Conservation (phyloP, 2,888 invertebrate species). For the Prostheceraeus crozeri region DNA sequence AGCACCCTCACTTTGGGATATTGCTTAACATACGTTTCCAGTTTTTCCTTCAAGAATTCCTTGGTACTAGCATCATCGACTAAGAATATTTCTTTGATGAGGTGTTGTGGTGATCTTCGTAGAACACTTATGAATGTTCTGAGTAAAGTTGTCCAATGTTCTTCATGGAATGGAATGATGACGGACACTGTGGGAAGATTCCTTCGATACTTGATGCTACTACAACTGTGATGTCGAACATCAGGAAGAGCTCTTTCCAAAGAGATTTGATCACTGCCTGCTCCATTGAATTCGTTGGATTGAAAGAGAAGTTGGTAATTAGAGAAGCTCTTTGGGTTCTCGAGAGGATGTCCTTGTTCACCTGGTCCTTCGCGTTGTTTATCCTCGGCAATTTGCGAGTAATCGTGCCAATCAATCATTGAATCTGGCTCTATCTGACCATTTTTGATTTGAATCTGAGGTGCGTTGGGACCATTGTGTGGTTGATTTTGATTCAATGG, state of each 20-base stretch:
- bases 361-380: constrained; percentile 48
- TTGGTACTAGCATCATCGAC: constrained; percentile 64
- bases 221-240: constrained; percentile 63
- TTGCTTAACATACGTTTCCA: constrained; percentile 68
- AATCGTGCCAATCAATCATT: constrained; percentile 32
- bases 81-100: constrained; percentile 75
- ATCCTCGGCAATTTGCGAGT: background rate
- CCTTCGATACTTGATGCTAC: constrained; percentile 64
- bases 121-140: constrained; percentile 72
- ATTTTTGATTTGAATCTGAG: no score
- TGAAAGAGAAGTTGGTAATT: no score
- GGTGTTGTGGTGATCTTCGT: constrained; percentile 69
- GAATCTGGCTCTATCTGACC: no score
- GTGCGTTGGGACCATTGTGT: no score
- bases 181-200: constrained; percentile 74
- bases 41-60: constrained; percentile 56
- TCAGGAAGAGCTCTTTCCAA: constrained; percentile 69
- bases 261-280: constrained; percentile 79
- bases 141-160: constrained; percentile 77
- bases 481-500: no score
- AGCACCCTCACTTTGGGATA: constrained; percentile 65
- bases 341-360: constrained; percentile 62
- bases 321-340: no score
- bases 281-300: constrained; percentile 85
- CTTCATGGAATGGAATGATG: constrained; percentile 84